Conservation (phyloP, 2,113 vertebrate genomes). For the Salvator merianae region DNA sequence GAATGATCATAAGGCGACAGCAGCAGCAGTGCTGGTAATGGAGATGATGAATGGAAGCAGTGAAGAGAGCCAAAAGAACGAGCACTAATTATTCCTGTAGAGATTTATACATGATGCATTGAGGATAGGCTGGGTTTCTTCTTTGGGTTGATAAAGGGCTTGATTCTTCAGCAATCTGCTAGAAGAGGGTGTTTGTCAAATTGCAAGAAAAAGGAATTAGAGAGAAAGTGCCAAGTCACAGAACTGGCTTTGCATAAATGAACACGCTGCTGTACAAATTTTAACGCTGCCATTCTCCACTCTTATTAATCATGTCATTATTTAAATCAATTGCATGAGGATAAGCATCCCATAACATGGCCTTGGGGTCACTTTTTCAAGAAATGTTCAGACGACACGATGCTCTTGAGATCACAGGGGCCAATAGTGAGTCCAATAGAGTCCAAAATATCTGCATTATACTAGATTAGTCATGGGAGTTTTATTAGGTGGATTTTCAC, state of each 20-base stretch:
- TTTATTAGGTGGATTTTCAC: neutral
- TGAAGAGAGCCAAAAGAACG: conserved; percentile 9
- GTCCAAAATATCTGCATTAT: too few relatives aligned
- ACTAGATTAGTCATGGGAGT: too few relatives aligned
- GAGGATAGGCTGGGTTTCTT: neutral
- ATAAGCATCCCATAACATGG: neutral
- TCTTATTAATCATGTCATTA: neutral
- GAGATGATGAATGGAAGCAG: neutral
- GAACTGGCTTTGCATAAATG: neutral
- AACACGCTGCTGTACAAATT: neutral
- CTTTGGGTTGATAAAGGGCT: neutral
- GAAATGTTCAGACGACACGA: neutral
- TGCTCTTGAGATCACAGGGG: too few relatives aligned
- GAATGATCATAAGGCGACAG: neutral
- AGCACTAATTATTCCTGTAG: neutral
- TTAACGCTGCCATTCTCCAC: neutral
- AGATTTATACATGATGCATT: conserved; percentile 19
- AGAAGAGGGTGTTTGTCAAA: neutral
- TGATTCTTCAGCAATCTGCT: neutral
- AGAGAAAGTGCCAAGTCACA: conserved; percentile 22
- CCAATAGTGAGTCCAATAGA: too few relatives aligned
- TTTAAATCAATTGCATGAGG: neutral
- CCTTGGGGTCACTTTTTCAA: neutral
- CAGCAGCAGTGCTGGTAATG: neutral
- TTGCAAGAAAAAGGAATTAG: conserved; percentile 34